Percentiles rank a stretch among this genome's conserved stretches.
These are phyloP conservation scores for Drosophila vallismaia DNA, from an alignment of 2,888 invertebrate genomes.

Conservation along the genomic window DNA sequence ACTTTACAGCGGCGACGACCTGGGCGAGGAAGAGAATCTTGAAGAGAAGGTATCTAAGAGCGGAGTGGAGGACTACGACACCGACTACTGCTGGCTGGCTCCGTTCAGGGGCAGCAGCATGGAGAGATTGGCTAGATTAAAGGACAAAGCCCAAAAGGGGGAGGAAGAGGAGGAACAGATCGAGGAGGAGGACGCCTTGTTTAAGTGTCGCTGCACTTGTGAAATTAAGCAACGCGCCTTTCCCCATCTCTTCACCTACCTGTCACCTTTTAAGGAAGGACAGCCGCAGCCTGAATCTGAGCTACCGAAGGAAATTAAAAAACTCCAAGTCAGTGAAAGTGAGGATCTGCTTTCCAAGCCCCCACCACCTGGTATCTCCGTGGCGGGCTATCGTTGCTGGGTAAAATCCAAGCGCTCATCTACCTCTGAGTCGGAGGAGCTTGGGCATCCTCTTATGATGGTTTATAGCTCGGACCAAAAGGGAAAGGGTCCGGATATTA, in stretches of 20 bases:
- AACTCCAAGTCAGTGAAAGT: background rate
- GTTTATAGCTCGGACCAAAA: slow-evolving; percentile 1
- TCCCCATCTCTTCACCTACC: slow-evolving; percentile 43
- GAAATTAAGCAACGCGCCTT: slow-evolving; percentile 40
- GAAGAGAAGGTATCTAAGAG: slow-evolving; percentile 48
- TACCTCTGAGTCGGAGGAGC: background rate
- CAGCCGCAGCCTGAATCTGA: background rate
- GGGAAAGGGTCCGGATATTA: background rate
- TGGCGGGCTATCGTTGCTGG: slow-evolving; percentile 58
- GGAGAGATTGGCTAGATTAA: slow-evolving; percentile 11
- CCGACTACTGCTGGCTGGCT: slow-evolving; percentile 63
- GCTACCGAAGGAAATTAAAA: background rate
- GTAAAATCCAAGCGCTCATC: slow-evolving; percentile 1
- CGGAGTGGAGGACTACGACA: slow-evolving; percentile 63
- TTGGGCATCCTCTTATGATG: slow-evolving; percentile 18
- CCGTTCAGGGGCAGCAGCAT: slow-evolving; percentile 50
- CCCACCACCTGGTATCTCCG: slow-evolving; percentile 54
- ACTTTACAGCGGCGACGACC: slow-evolving; percentile 15
- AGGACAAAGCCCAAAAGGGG: background rate
- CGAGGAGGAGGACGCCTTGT: slow-evolving; percentile 30
- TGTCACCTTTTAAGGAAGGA: slow-evolving; percentile 46
- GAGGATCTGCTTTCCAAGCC: slow-evolving; percentile 15
- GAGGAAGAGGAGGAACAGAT: slow-evolving; percentile 27
- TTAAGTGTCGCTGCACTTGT: slow-evolving; percentile 46
- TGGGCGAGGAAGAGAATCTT: slow-evolving; percentile 47